A percentile compares a stretch with the other conserved stretches of the same genome.
These are phyloP conservation scores for Eupithecia centaureata DNA, from an alignment of 2,888 invertebrate genomes.

Conservation along the genomic window DNA sequence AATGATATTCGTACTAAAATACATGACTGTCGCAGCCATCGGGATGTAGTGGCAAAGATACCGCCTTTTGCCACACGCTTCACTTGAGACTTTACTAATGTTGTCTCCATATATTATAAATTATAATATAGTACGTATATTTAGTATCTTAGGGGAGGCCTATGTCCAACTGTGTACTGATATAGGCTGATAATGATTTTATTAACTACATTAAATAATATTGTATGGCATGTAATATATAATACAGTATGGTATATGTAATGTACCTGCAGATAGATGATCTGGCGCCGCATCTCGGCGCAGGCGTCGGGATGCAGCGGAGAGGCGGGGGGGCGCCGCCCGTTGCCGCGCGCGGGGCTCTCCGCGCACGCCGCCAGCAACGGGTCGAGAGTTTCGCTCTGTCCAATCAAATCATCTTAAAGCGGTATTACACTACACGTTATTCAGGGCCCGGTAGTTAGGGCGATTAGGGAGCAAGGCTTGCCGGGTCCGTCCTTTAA, in stretches of 20 bases:
- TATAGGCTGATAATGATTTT: too few species aligned
- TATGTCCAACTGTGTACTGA: too few species aligned
- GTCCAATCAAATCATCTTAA: slow-evolving; percentile 47
- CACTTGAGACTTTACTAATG: background rate
- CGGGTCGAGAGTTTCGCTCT: slow-evolving; percentile 96
- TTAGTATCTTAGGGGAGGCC: too few species aligned
- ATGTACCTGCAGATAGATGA: slow-evolving; percentile 90
- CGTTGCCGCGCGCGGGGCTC: slow-evolving; percentile 83
- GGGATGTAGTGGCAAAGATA: background rate
- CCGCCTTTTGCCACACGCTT: background rate
- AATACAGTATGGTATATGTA: background rate
- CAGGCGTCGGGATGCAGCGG: slow-evolving; percentile 88
- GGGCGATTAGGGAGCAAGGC: too few species aligned
- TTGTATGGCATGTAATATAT: too few species aligned
- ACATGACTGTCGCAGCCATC: background rate
- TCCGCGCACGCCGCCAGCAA: slow-evolving; percentile 88
- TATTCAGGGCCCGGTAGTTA: too few species aligned
- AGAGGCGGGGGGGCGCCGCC: slow-evolving; percentile 85
- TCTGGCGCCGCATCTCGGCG: slow-evolving; percentile 91
- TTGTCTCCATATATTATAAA: background rate
- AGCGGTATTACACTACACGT: too few species aligned
- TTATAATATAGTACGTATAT: background rate
- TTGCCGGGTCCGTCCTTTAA: too few species aligned
- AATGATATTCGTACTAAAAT: background rate
- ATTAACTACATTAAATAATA: too few species aligned